A percentile compares a stretch with the other conserved stretches of the same genome.
phyloP scores from a whole-genome alignment of 2,797 vertebrate genomes.

The Karalla daura region DNA sequence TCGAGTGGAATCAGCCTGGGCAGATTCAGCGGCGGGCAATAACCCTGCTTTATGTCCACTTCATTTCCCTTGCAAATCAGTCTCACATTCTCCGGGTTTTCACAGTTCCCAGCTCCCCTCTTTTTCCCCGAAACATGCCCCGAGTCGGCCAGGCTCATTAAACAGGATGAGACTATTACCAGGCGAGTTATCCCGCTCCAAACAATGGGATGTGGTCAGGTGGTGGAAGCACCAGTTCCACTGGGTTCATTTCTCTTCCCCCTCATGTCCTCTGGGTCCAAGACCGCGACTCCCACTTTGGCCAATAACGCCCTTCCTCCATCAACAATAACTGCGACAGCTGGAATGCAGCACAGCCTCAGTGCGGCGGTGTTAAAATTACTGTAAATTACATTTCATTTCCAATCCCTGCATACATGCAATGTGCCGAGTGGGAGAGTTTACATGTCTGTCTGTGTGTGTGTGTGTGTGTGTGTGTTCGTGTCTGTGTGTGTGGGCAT shows the following conservation, averaged over 20 bases:
- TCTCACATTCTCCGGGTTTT: conserved; percentile 71
- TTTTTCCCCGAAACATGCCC: conserved; percentile 49
- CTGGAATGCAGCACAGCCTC: conserved; percentile 60
- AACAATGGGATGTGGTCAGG: conserved; percentile 76
- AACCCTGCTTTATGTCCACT: conserved; percentile 76
- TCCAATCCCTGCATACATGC: conserved; percentile 16
- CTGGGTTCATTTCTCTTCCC: conserved; percentile 58
- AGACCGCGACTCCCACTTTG: conserved; percentile 43
- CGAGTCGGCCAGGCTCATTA: conserved; percentile 78
- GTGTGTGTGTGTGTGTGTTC: background rate
- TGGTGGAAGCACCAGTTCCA: conserved; percentile 61
- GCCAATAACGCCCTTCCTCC: conserved; percentile 48
- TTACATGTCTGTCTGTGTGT: background rate
- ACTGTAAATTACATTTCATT: conserved; percentile 37
- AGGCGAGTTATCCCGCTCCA: conserved; percentile 58
- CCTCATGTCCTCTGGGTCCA: conserved; percentile 44
- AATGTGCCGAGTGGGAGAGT: background rate
- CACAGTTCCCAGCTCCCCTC: conserved; percentile 69
- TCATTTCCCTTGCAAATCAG: conserved; percentile 88
- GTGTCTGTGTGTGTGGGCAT: background rate
- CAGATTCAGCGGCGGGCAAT: conserved; percentile 55
- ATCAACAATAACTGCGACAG: conserved; percentile 62
- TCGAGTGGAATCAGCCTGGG: conserved; percentile 56
- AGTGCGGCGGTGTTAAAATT: conserved; percentile 15
- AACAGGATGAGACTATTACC: conserved; percentile 74